Percentiles rank a stretch among this genome's conserved stretches.
Evolutionary conservation across 1,140 invertebrate species (phyloP).

Genomic region (Gerris buenoi): DNA sequence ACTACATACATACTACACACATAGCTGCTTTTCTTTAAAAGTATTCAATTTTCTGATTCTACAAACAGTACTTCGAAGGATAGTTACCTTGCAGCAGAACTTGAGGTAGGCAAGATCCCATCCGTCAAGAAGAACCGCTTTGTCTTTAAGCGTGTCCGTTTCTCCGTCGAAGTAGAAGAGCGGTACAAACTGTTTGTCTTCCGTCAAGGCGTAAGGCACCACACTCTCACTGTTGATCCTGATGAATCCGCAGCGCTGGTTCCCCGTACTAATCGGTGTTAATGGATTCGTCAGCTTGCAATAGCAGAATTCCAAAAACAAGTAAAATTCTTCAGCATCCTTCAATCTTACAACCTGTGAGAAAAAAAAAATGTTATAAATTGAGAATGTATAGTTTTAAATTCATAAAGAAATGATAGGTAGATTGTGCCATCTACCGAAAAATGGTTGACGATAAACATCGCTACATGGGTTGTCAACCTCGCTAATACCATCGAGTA

Average conservation of each 20-base stretch:
- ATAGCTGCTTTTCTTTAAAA: too few relatives aligned
- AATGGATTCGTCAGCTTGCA: constrained; percentile 49
- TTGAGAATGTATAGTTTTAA: too few relatives aligned
- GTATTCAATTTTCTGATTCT: too few relatives aligned
- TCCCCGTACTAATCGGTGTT: constrained; percentile 23
- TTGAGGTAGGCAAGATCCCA: constrained; percentile 86
- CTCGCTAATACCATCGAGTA: too few relatives aligned
- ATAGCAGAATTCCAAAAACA: constrained; percentile 76
- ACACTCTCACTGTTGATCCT: constrained; percentile 86
- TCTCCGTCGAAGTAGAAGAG: constrained; percentile 89
- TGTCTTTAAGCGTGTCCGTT: constrained; percentile 72
- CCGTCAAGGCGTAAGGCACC: constrained; percentile 77
- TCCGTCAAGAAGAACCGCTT: constrained; percentile 66
- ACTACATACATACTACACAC: too few relatives aligned
- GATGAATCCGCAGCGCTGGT: constrained; percentile 80
- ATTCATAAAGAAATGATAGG: too few relatives aligned
- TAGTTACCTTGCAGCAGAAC: constrained; percentile 82
- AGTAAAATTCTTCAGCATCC: constrained; percentile 80
- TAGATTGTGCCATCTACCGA: too few relatives aligned
- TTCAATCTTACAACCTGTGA: constrained; percentile 31
- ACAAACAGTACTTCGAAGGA: too few relatives aligned
- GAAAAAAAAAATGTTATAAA: too few relatives aligned
- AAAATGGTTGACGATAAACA: too few relatives aligned
- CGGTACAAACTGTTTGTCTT: constrained; percentile 72
- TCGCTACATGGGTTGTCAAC: too few relatives aligned